Evolutionary conservation across 2,888 invertebrate species (phyloP).

Genomic region (Linnaemya tessellans): DNA sequence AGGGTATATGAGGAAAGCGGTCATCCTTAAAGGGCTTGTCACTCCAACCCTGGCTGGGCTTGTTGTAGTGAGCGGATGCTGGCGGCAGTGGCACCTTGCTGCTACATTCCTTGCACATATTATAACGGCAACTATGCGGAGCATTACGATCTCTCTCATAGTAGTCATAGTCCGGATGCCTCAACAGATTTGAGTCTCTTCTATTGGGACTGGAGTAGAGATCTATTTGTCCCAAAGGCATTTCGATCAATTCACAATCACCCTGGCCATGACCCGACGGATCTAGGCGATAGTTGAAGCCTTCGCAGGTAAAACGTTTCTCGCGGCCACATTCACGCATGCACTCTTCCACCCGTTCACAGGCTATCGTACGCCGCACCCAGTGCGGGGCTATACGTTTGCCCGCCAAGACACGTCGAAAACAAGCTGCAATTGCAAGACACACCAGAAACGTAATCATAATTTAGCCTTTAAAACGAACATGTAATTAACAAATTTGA

Average conservation of each 20-base stretch:
- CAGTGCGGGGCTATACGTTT: constrained; percentile 88
- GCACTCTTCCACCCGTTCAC: constrained; percentile 90
- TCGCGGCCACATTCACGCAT: constrained; percentile 90
- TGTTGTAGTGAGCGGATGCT: constrained; percentile 78
- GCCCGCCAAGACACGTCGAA: constrained; percentile 90
- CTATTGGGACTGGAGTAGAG: constrained; percentile 84
- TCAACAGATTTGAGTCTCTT: constrained; percentile 84
- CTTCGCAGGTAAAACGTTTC: constrained; percentile 90
- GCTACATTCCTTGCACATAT: constrained; percentile 81
- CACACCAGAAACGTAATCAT: constrained; percentile 5
- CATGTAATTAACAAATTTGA: background rate
- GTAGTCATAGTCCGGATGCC: constrained; percentile 89
- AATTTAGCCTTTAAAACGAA: constrained; percentile 9
- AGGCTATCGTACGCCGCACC: constrained; percentile 87
- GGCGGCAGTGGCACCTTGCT: constrained; percentile 76
- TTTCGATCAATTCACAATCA: constrained; percentile 90
- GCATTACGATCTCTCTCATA: constrained; percentile 91
- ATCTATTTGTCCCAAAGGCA: constrained; percentile 88
- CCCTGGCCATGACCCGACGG: constrained; percentile 88
- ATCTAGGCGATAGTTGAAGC: constrained; percentile 93
- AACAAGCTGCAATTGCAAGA: constrained; percentile 86
- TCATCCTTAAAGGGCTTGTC: constrained; percentile 75
- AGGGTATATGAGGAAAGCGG: constrained; percentile 75
- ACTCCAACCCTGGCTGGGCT: constrained; percentile 77
- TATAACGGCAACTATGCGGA: constrained; percentile 85